phyloP scores from a whole-genome alignment of 2,797 vertebrate species.

The Melanotaenia nigrans region DNA sequence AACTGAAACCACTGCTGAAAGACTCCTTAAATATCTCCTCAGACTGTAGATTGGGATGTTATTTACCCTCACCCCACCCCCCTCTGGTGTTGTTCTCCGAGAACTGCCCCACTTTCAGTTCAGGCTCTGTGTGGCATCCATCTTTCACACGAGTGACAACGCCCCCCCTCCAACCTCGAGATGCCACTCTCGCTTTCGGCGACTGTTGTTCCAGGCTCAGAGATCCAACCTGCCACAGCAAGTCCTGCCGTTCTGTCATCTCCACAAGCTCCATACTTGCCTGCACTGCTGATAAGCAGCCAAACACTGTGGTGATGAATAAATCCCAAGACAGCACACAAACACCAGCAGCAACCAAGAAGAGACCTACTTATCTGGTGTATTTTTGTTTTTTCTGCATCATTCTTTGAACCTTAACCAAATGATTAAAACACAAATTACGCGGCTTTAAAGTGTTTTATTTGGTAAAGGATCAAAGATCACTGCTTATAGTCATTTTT shows the following conservation, averaged over 20 bases:
- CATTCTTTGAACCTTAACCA: slow-evolving; percentile 4
- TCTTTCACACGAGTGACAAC: slow-evolving; percentile 62
- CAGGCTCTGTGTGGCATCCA: slow-evolving; percentile 69
- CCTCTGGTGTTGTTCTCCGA: slow-evolving; percentile 67
- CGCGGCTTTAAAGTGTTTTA: neutral
- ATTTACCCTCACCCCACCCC: slow-evolving; percentile 34
- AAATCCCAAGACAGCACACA: slow-evolving; percentile 44
- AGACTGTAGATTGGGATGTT: slow-evolving; percentile 27
- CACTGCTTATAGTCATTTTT: neutral
- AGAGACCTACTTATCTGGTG: slow-evolving; percentile 31
- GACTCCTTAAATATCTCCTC: slow-evolving; percentile 22
- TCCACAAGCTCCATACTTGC: slow-evolving; percentile 48
- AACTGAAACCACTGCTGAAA: slow-evolving; percentile 28
- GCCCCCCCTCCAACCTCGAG: slow-evolving; percentile 28
- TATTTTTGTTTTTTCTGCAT: slow-evolving; percentile 12
- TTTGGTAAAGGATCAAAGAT: slow-evolving; percentile 14
- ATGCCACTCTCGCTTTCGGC: slow-evolving; percentile 62
- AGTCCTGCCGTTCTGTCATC: slow-evolving; percentile 60
- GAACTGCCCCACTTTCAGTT: slow-evolving; percentile 77
- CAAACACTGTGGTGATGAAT: slow-evolving; percentile 56
- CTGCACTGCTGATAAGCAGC: slow-evolving; percentile 61
- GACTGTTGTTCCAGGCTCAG: slow-evolving; percentile 63
- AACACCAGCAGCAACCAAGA: slow-evolving; percentile 17
- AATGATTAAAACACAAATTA: neutral
- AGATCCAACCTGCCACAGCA: slow-evolving; percentile 45